Evolutionary conservation across 1,140 invertebrate genomes (phyloP), one percentile per base, ranked within the genome.

Genomic region (Anastatus disparis): DNA sequence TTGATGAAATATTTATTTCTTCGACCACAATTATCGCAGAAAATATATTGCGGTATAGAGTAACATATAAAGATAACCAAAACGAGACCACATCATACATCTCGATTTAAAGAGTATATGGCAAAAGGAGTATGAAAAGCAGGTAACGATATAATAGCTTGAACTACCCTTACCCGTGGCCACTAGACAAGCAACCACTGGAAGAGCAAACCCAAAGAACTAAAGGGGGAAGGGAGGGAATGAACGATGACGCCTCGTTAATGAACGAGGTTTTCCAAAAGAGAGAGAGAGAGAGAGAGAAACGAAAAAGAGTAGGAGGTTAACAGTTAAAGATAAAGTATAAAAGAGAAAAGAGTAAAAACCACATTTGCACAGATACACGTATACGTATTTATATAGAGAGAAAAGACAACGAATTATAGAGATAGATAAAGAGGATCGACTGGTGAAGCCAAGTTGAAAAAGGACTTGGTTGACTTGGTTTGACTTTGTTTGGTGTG

Each of bases 401-500:
- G 55, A 31, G 59, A 42, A n/a, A n/a, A n/a, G n/a, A n/a, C n/a
- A n/a, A n/a, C n/a, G n/a, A n/a, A n/a, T n/a, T n/a, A n/a, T n/a
- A n/a, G n/a, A n/a, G n/a, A n/a, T 27, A 38, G 24, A 38, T 52
- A 61, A 55, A 4, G 38, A 29, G 24, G 40, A 27, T 1, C 13
- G 13, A 15, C 52, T 3, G 20, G 26, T 13, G 38, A 44, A 13
- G 44, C 13, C 7, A 44, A 31, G 70, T 31, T 56, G 59, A 73
- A 68, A 71, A 74, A 70, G 70, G 61, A 59, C 42, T 67, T 64
- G 70, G 71, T 72, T 13, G 52, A 56, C 65, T 75, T 70, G 69
- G 74, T 73, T 66, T 69, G 80, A 82, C 78, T 82, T 81, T 80
- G 77, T 79, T 77, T 77, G 80, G 82, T 83, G 81, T 83, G 81